phyloP scores from a whole-genome alignment of 2,113 vertebrate genomes.

The Strix uralensis region DNA sequence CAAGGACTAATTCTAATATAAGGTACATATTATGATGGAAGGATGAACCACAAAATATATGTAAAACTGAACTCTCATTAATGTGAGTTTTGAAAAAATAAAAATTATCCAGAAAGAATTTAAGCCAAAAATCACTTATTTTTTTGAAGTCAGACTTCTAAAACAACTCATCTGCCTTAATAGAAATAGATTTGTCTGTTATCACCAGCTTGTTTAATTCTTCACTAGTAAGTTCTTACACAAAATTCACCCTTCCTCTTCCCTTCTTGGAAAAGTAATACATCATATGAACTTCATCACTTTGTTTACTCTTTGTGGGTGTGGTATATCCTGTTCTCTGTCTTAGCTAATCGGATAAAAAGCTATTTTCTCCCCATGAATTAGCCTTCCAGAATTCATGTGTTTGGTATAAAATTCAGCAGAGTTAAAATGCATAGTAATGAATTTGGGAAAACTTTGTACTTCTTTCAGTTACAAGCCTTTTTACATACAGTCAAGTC shows the following conservation, averaged over 20 bases:
- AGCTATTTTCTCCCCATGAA: neutral
- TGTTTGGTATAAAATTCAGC: neutral
- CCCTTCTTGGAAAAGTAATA: neutral
- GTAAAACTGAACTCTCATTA: neutral
- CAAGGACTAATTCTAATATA: neutral
- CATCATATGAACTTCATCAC: neutral
- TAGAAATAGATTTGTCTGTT: neutral
- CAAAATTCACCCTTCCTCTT: neutral
- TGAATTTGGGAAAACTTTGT: neutral
- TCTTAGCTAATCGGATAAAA: neutral
- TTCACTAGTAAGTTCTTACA: neutral
- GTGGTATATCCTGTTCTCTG: neutral
- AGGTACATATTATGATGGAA: neutral
- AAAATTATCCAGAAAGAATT: neutral
- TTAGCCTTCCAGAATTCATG: neutral
- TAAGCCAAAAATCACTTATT: neutral
- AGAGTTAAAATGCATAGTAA: neutral
- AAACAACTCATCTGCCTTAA: neutral
- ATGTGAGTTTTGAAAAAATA: neutral
- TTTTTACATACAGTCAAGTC: neutral
- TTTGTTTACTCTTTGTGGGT: neutral
- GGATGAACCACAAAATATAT: neutral
- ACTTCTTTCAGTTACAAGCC: neutral
- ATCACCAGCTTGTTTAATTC: neutral
- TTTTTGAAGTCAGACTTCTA: neutral